Percentiles rank a stretch among this genome's conserved stretches.
Evolutionary conservation across 2,797 vertebrate species (phyloP).

Genomic region (Hemitrygon akajei): DNA sequence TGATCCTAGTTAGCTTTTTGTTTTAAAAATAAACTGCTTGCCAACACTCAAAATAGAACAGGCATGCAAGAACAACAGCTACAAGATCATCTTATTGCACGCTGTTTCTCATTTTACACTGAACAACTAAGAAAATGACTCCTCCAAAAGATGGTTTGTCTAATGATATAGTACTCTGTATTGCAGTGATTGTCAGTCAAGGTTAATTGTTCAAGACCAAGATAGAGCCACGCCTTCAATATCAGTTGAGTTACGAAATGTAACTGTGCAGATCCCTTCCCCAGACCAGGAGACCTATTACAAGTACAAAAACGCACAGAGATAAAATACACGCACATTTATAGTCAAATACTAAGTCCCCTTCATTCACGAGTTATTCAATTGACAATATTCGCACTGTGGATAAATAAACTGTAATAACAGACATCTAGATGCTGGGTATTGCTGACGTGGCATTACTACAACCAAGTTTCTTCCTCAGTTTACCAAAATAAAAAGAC

Average conservation of each 20-base stretch:
- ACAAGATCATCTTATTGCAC: neutral
- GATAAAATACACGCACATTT: neutral
- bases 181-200: neutral
- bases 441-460: constrained; percentile 20
- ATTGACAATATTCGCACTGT: neutral
- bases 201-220: neutral
- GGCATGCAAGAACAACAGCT: neutral
- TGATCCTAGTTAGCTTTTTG: neutral
- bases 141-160: neutral
- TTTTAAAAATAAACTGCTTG: neutral
- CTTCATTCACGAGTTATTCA: neutral
- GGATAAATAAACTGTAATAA: neutral
- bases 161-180: neutral
- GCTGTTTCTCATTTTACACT: too few relatives aligned
- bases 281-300: neutral
- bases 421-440: neutral
- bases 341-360: neutral
- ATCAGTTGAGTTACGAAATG: neutral
- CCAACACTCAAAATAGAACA: neutral
- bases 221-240: neutral
- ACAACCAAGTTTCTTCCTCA: too few relatives aligned
- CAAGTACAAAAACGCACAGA: neutral
- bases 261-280: too few relatives aligned
- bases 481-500: neutral
- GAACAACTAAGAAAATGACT: too few relatives aligned